These are phyloP conservation scores for Micromesistius poutassou DNA, from an alignment of 2,797 vertebrate genomes.

Conservation along the genomic window DNA sequence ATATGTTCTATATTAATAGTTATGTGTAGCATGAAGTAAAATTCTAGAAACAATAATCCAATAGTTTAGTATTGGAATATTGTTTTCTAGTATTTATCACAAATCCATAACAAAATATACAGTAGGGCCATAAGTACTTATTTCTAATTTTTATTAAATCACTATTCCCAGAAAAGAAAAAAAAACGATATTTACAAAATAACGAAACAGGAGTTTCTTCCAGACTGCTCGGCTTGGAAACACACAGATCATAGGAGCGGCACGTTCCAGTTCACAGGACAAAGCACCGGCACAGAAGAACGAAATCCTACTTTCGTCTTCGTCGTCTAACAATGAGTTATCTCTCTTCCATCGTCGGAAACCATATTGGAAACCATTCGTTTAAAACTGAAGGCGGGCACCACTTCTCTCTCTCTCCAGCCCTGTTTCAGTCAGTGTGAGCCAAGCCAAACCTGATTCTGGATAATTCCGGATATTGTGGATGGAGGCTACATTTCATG, in stretches of 20 bases:
- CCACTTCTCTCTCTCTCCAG: background rate
- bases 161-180: conserved; percentile 10
- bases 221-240: background rate
- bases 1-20: background rate
- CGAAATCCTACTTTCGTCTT: background rate
- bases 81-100: no score
- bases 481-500: background rate
- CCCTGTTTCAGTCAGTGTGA: background rate
- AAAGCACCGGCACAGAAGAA: background rate
- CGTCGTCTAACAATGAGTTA: background rate
- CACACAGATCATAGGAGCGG: background rate
- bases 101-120: background rate
- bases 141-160: conserved; percentile 18
- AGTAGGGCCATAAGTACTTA: background rate
- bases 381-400: background rate
- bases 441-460: background rate
- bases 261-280: background rate
- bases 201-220: background rate
- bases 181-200: conserved; percentile 16
- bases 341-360: background rate
- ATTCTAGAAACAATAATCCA: no score
- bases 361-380: background rate
- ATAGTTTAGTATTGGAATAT: no score
- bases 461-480: no score
- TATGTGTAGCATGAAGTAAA: no score